These are phyloP conservation scores for Aphis craccivora DNA, from an alignment of 1,140 invertebrate genomes.

Conservation along the genomic window DNA sequence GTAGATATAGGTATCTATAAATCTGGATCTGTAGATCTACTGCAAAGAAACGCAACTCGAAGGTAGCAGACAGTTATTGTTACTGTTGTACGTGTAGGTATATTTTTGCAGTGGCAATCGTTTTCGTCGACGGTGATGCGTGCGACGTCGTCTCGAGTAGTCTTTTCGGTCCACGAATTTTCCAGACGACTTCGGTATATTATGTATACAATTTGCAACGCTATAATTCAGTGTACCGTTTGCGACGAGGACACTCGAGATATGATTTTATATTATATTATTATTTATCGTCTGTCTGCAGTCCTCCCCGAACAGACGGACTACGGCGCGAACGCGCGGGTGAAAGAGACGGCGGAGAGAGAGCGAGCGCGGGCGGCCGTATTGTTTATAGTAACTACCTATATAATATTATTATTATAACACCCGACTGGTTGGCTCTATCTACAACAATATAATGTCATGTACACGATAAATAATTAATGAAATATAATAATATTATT, in stretches of 20 bases:
- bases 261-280: not conserved
- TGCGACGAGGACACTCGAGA: not conserved
- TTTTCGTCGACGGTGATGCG: not conserved
- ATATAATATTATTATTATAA: not conserved
- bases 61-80: not conserved
- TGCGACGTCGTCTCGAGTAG: not conserved
- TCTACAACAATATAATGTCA: not conserved
- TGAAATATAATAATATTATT: not conserved
- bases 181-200: not conserved
- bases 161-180: not conserved
- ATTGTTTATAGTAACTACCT: not conserved
- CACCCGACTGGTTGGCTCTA: not conserved
- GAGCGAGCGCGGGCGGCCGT: not conserved
- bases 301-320: not conserved
- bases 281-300: not conserved
- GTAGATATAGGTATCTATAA: not conserved
- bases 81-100: not conserved
- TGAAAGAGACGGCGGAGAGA: too few relatives aligned
- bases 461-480: not conserved
- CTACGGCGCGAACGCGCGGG: not conserved
- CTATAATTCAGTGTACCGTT: not conserved
- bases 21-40: not conserved
- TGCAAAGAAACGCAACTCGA: not conserved
- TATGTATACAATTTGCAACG: not conserved
- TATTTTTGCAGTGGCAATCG: not conserved